Percentiles rank a stretch among this genome's conserved stretches.
Evolutionary conservation across 2,797 vertebrate genomes (phyloP).

Genomic region (Crenuchus spilurus): DNA sequence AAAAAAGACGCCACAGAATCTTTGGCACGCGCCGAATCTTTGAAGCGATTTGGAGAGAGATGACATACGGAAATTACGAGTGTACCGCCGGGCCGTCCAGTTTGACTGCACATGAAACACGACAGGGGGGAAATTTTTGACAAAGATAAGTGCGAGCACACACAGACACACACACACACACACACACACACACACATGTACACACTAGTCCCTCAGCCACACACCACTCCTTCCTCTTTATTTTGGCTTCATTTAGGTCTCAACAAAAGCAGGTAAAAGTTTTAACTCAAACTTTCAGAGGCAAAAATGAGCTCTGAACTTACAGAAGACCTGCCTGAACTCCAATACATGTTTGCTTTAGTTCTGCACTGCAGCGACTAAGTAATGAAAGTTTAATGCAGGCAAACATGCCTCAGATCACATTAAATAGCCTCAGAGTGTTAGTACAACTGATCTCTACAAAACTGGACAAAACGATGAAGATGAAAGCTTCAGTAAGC

Average conservation of each 20-base stretch:
- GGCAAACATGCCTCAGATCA: too few species aligned
- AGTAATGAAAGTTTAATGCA: too few species aligned
- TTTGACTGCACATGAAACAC: slow-evolving; percentile 81
- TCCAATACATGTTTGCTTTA: too few species aligned
- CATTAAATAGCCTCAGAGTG: too few species aligned
- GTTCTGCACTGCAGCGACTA: too few species aligned
- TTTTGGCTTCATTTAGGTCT: neutral
- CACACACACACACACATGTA: slow-evolving; percentile 54
- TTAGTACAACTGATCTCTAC: too few species aligned
- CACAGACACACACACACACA: slow-evolving; percentile 14
- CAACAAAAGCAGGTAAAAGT: slow-evolving; percentile 31
- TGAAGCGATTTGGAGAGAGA: slow-evolving; percentile 85
- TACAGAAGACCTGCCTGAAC: too few species aligned
- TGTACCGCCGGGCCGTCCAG: slow-evolving; percentile 75
- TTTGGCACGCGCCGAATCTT: slow-evolving; percentile 77
- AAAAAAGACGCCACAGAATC: slow-evolving; percentile 68
- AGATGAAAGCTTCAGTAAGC: too few species aligned
- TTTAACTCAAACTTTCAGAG: neutral
- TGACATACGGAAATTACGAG: slow-evolving; percentile 80
- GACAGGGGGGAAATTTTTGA: slow-evolving; percentile 71
- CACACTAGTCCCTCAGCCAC: neutral
- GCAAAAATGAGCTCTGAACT: too few species aligned
- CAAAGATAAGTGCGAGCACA: slow-evolving; percentile 67
- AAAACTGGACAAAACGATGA: too few species aligned
- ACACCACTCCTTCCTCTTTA: too few species aligned